A percentile compares a stretch with the other conserved stretches of the same genome.
These are phyloP conservation scores for Crossaster papposus DNA, from an alignment of 53 echinoderm and acorn worm species.

Conservation along the genomic window DNA sequence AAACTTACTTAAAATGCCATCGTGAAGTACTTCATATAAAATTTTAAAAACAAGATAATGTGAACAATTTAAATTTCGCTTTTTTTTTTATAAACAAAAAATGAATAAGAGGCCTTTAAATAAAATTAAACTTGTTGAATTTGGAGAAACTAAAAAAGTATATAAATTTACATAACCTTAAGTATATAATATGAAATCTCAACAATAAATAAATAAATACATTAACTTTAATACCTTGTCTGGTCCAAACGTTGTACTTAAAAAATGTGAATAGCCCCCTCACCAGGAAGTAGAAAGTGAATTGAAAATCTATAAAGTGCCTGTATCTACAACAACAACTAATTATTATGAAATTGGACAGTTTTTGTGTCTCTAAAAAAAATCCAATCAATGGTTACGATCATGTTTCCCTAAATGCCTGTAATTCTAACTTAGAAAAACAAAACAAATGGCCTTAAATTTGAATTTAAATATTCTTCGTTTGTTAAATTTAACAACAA, in stretches of 20 bases:
- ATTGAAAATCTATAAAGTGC: not conserved
- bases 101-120: too few species aligned
- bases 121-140: not conserved
- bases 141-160: not conserved
- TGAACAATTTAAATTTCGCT: too few species aligned
- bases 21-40: not conserved
- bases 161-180: not conserved
- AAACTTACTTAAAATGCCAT: not conserved
- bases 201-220: not conserved
- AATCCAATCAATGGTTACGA: not conserved
- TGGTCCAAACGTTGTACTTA: constrained; percentile 8
- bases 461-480: not conserved
- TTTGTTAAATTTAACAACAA: too few species aligned
- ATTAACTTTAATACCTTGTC: too few species aligned
- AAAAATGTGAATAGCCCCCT: constrained; percentile 10
- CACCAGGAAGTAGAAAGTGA: not conserved
- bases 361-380: not conserved
- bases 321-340: not conserved
- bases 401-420: not conserved
- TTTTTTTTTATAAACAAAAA: too few species aligned
- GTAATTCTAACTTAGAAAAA: not conserved
- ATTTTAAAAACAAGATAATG: too few species aligned
- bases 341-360: not conserved
- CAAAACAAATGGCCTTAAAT: not conserved
- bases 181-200: not conserved